phyloP scores from a whole-genome alignment of 2,797 vertebrate species.

The Helarctos malayanus region DNA sequence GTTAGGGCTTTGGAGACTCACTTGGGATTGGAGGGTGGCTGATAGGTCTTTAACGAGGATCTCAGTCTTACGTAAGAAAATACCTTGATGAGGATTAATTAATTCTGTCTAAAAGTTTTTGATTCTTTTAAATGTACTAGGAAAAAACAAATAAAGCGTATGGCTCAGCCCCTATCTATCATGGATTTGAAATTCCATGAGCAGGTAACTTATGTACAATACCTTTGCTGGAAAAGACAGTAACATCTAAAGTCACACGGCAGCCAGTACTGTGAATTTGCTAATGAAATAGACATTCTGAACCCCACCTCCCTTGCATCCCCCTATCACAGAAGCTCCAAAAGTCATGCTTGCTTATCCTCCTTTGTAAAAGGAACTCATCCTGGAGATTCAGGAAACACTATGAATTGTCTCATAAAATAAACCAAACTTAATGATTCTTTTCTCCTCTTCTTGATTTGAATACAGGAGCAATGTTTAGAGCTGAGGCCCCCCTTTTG shows the following conservation, averaged over 20 bases:
- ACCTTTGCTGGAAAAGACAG: neutral
- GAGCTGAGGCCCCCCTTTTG: neutral
- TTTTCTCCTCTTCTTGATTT: neutral
- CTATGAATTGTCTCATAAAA: neutral
- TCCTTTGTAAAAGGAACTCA: neutral
- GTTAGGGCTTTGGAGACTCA: neutral
- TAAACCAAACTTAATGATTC: neutral
- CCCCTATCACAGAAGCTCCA: neutral
- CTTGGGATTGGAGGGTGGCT: no score
- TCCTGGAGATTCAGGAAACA: neutral
- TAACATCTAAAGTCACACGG: rapidly evolving
- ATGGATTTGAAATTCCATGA: neutral
- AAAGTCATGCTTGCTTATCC: neutral
- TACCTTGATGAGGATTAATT: neutral
- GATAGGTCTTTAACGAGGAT: neutral
- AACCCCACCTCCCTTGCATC: rapidly evolving
- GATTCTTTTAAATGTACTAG: neutral
- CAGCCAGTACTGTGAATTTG: no score
- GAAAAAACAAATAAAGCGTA: neutral
- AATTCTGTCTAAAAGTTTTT: neutral
- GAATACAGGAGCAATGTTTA: neutral
- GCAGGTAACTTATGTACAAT: neutral
- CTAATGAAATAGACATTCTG: neutral
- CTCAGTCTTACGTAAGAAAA: neutral
- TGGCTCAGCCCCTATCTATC: neutral